These are phyloP conservation scores for Cheirogaleus medius DNA, from an alignment of 2,113 vertebrate genomes.

Conservation along the genomic window DNA sequence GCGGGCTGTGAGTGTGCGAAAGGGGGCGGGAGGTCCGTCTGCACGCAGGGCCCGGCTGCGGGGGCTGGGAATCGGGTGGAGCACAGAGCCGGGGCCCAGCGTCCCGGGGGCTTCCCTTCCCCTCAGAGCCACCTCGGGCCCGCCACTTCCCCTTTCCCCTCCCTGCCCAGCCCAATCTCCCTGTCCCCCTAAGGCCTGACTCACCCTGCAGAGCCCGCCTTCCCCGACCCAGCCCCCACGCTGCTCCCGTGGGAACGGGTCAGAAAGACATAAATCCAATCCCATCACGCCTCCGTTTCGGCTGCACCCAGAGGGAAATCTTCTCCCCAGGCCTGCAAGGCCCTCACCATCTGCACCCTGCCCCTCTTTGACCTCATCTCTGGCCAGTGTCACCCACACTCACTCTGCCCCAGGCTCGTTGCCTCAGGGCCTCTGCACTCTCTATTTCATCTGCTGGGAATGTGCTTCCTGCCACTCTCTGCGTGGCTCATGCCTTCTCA, in stretches of 20 bases:
- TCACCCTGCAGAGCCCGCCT: not conserved
- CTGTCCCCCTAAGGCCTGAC: not conserved
- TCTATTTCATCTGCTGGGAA: not conserved
- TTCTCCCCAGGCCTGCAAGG: not conserved
- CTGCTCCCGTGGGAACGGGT: not conserved
- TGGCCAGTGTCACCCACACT: not conserved
- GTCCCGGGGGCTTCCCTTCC: not conserved
- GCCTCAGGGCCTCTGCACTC: not conserved
- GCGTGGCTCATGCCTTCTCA: not conserved
- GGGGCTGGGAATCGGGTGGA: not conserved
- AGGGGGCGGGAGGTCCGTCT: not conserved
- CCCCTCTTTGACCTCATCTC: not conserved
- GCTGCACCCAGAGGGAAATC: not conserved
- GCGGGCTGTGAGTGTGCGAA: not conserved
- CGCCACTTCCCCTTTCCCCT: not conserved
- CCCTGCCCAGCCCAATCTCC: not conserved
- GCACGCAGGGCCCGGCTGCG: not conserved
- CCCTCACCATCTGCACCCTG: fast-evolving
- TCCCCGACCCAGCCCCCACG: not conserved
- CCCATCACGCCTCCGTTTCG: not conserved
- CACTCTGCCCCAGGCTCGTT: not conserved
- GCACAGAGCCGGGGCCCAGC: not conserved
- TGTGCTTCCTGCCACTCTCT: not conserved
- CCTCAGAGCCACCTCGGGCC: not conserved
- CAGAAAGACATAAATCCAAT: not conserved